A percentile compares a stretch with the other conserved stretches of the same genome.
These are phyloP conservation scores for Bembecia ichneumoniformis DNA, from an alignment of 2,888 invertebrate genomes.

Conservation along the genomic window DNA sequence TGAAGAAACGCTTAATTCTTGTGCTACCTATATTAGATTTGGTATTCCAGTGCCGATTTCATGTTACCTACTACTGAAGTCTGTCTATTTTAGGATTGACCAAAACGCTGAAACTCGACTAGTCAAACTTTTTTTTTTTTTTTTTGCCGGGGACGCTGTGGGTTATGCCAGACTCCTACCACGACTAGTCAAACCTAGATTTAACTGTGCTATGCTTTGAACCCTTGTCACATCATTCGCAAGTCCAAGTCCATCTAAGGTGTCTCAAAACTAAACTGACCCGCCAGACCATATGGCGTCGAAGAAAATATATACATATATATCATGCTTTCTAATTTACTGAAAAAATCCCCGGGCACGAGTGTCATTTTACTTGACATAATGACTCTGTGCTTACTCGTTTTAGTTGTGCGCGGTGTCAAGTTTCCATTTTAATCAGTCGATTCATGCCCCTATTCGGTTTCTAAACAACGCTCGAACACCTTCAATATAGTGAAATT, in stretches of 20 bases:
- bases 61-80: too few relatives aligned
- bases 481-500: slow-evolving; percentile 20
- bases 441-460: neutral
- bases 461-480: slow-evolving; percentile 3
- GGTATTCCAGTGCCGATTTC: too few relatives aligned
- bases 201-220: too few relatives aligned
- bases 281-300: neutral
- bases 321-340: neutral
- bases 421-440: slow-evolving; percentile 1
- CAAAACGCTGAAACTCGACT: too few relatives aligned
- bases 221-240: too few relatives aligned
- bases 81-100: too few relatives aligned
- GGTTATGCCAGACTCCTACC: too few relatives aligned
- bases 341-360: neutral
- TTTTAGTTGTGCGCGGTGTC: slow-evolving; percentile 4
- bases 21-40: too few relatives aligned
- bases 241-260: neutral
- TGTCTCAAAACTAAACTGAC: neutral
- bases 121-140: too few relatives aligned
- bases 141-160: too few relatives aligned
- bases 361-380: slow-evolving; percentile 13
- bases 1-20: too few relatives aligned
- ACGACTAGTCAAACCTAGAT: too few relatives aligned
- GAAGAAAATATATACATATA: neutral
- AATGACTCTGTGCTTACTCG: slow-evolving; percentile 21